These are phyloP conservation scores for Tineola bisselliella DNA, from an alignment of 2,888 invertebrate genomes.

Conservation along the genomic window DNA sequence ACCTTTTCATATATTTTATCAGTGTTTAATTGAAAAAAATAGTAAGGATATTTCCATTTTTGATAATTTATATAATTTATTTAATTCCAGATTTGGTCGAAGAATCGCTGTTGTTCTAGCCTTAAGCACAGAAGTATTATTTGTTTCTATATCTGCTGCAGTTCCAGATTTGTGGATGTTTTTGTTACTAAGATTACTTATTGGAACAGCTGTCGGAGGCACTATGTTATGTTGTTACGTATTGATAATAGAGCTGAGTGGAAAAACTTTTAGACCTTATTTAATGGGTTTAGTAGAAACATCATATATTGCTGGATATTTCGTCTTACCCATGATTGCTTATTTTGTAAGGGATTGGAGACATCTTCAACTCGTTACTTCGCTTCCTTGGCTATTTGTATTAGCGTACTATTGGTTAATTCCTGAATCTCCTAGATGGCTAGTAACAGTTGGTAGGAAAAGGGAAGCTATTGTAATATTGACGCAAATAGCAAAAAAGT, in stretches of 20 bases:
- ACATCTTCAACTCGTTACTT: slow-evolving; percentile 65
- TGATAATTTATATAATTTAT: too few relatives aligned
- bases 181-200: slow-evolving; percentile 64
- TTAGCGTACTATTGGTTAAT: slow-evolving; percentile 73
- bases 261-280: slow-evolving; percentile 63
- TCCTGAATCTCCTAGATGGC: slow-evolving; percentile 84
- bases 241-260: slow-evolving; percentile 70
- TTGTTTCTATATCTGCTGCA: slow-evolving; percentile 62
- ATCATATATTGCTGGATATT: slow-evolving; percentile 64
- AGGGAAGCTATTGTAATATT: slow-evolving; percentile 71
- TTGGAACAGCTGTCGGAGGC: slow-evolving; percentile 71
- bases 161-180: slow-evolving; percentile 70
- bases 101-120: slow-evolving; percentile 70
- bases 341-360: slow-evolving; percentile 71
- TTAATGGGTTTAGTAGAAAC: slow-evolving; percentile 65
- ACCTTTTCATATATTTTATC: too few relatives aligned
- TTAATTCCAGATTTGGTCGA: slow-evolving; percentile 68
- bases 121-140: slow-evolving; percentile 63
- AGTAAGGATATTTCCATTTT: too few relatives aligned
- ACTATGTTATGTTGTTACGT: slow-evolving; percentile 75
- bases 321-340: slow-evolving; percentile 66
- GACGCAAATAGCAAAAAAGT: slow-evolving; percentile 69
- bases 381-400: slow-evolving; percentile 60
- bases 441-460: slow-evolving; percentile 73
- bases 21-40: too few relatives aligned